A percentile compares a stretch with the other conserved stretches of the same genome.
Conservation (phyloP, 1,140 invertebrate genomes). For the Coenobita brevimanus region DNA sequence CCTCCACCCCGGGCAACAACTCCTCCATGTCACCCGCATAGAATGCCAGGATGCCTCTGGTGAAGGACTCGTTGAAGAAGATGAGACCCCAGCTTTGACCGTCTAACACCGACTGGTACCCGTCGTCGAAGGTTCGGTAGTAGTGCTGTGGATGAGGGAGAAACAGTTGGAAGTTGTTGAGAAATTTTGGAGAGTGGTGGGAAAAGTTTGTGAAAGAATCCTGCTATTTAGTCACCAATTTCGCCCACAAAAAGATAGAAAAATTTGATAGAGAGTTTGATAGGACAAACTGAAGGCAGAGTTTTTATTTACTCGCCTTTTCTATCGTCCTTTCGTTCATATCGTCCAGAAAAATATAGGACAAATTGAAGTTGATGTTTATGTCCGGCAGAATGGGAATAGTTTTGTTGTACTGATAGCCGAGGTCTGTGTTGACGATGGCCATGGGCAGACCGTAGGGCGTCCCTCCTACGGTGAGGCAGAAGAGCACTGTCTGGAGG, state of each 20-base stretch:
- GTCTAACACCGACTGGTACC: slow-evolving; percentile 79
- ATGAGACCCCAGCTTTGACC: slow-evolving; percentile 91
- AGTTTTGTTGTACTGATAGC: slow-evolving; percentile 40
- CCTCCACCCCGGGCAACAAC: background rate
- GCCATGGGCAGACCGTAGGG: slow-evolving; percentile 88
- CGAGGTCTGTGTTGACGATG: slow-evolving; percentile 87
- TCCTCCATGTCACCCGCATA: background rate
- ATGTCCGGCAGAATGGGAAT: background rate
- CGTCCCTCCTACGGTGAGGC: slow-evolving; percentile 92
- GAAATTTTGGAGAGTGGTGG: background rate
- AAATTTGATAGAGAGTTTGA: background rate
- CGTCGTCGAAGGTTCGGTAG: slow-evolving; percentile 71
- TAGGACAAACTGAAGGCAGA: background rate
- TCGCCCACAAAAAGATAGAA: no score
- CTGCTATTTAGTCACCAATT: no score
- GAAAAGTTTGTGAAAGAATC: background rate
- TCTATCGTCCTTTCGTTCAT: slow-evolving; percentile 20
- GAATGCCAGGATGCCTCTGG: slow-evolving; percentile 81
- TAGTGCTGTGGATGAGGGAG: slow-evolving; percentile 32
- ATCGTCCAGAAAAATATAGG: background rate
- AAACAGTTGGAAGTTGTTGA: background rate
- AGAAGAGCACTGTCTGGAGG: slow-evolving; percentile 96
- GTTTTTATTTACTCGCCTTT: background rate
- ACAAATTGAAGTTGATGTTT: background rate
- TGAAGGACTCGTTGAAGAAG: slow-evolving; percentile 90